Base-by-base conservation (phyloP, 2,888 invertebrate species). In the Emmelina monodactyla region DNA sequence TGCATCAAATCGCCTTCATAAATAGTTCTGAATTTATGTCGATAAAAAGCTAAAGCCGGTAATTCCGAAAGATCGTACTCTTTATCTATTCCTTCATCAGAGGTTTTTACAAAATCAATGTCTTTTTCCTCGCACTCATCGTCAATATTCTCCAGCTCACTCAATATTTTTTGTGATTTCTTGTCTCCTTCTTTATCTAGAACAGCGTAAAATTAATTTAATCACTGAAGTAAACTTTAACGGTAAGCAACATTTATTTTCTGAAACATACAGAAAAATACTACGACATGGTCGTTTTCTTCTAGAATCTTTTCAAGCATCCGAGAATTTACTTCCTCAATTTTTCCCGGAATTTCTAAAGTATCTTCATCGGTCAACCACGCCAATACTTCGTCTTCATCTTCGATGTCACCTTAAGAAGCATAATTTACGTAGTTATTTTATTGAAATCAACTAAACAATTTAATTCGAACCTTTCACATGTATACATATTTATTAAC, bases 331-430 rank as follows among this genome's bases (percentile, higher is more conserved):
- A 95, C 93, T 71, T 95, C 94, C 62, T 95, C 95, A 51, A 95
- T 95, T 64, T 91, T 88, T 38, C 95, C 95, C 5, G 94, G 94
- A 54, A 94, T 92, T 68, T 94, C 92, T 7, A 94, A 72, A 3
- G 93, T 94, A 44, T 94, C 86, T 59, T 94, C 94, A 56, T 94
- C 93, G 1, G 94, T 94, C 28, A 95, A 75, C 95, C 95, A 95
- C 1, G 92, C 87, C 15, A 95, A 65, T 0, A 95, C 94, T 62
- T 93, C 92, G 56, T 94, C 94, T 70, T 94, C 94, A 59, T 95
- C 94, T 52, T 91, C 88, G 42, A 95, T 83, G 62, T 94, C 92
- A 34, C 94, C 92, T 82, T 59, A 28, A n/a, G n/a, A n/a, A n/a
- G n/a, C n/a, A n/a, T n/a, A n/a, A 44, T 11, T 29, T 28, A 40